These are phyloP conservation scores for Cyclophora punctaria DNA, from an alignment of 2,888 invertebrate genomes.

Conservation along the genomic window DNA sequence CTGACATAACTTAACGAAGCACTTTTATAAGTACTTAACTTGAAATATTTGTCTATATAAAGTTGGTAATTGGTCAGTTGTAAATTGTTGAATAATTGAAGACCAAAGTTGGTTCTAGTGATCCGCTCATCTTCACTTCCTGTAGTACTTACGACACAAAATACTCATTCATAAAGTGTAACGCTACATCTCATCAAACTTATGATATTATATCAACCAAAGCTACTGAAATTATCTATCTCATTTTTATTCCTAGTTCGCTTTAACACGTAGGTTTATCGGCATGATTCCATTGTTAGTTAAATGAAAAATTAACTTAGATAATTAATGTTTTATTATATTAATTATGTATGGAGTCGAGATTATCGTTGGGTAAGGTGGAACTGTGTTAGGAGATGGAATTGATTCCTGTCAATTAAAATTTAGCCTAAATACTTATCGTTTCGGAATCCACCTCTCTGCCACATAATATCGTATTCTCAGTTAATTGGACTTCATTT, in stretches of 20 bases:
- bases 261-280: conserved; percentile 68
- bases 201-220: conserved; percentile 68
- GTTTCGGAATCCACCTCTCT: conserved; percentile 38
- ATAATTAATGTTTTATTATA: conserved; percentile 40
- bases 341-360: conserved; percentile 41
- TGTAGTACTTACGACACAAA: conserved; percentile 37
- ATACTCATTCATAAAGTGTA: conserved; percentile 45
- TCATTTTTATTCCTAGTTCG: conserved; percentile 72
- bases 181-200: conserved; percentile 23
- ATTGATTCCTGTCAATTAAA: conserved; percentile 43
- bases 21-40: too few species aligned
- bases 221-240: conserved; percentile 72
- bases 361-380: conserved; percentile 60
- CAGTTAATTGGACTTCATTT: conserved; percentile 23
- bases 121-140: conserved; percentile 29
- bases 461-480: conserved; percentile 13
- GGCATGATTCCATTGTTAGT: conserved; percentile 70
- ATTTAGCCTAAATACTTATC: conserved; percentile 43
- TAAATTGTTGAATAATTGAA: conserved; percentile 13
- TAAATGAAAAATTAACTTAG: conserved; percentile 59
- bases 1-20: too few species aligned
- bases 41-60: too few species aligned
- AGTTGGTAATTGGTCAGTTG: too few species aligned
- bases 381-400: conserved; percentile 63
- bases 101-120: conserved; percentile 28